phyloP scores from a whole-genome alignment of 2,888 invertebrate genomes.

The Eupsilia transversa region DNA sequence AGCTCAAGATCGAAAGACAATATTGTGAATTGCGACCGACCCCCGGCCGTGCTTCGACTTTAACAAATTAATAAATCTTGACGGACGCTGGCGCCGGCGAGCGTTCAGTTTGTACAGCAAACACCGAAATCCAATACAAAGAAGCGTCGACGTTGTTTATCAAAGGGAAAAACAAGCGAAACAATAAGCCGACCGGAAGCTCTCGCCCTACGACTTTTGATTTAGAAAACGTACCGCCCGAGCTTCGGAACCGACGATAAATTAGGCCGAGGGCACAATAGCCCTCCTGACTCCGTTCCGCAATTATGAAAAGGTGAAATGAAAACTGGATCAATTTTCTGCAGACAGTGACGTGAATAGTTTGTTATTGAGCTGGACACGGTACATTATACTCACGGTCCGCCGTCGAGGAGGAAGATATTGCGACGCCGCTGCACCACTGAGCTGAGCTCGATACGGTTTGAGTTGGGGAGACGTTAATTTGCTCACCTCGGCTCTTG shows the following conservation, averaged over 20 bases:
- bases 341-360: slow-evolving; percentile 42
- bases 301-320: slow-evolving; percentile 73
- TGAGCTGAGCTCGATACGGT: background rate
- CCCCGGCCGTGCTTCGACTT: slow-evolving; percentile 31
- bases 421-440: background rate
- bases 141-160: slow-evolving; percentile 80
- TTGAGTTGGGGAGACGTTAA: background rate
- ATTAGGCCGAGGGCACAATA: slow-evolving; percentile 72
- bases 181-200: slow-evolving; percentile 75
- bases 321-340: slow-evolving; percentile 70
- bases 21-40: slow-evolving; percentile 22
- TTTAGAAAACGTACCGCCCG: slow-evolving; percentile 64
- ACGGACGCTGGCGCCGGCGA: slow-evolving; percentile 38
- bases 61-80: slow-evolving; percentile 64
- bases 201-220: slow-evolving; percentile 69
- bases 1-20: slow-evolving; percentile 43
- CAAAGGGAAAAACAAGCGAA: slow-evolving; percentile 76
- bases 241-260: slow-evolving; percentile 61
- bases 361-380: slow-evolving; percentile 20
- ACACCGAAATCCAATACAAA: slow-evolving; percentile 79
- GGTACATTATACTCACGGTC: background rate
- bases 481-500: slow-evolving; percentile 17
- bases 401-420: background rate
- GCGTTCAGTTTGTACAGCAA: slow-evolving; percentile 60
- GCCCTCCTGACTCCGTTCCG: slow-evolving; percentile 68